These are phyloP conservation scores for Tetranychus truncatus DNA, from an alignment of 2,888 invertebrate species.

Conservation along the genomic window DNA sequence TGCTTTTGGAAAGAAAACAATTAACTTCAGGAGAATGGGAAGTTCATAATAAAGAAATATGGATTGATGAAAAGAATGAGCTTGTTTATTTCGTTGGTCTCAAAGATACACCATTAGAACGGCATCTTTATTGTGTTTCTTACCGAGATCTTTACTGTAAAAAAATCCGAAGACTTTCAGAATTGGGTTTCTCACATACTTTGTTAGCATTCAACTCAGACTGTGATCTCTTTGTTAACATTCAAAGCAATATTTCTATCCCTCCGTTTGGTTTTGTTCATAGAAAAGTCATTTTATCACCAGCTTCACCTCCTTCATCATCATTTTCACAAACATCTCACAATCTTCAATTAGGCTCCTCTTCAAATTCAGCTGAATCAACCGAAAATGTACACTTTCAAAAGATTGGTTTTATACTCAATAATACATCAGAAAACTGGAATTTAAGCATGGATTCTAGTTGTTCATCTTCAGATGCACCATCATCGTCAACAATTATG, in stretches of 20 bases:
- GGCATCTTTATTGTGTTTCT: constrained; percentile 57
- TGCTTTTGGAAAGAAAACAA: constrained; percentile 19
- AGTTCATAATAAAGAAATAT: constrained; percentile 40
- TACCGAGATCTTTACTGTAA: constrained; percentile 1
- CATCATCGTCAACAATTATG: background rate
- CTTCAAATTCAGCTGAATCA: background rate
- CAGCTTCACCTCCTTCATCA: background rate
- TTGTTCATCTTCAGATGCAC: background rate
- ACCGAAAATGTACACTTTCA: background rate
- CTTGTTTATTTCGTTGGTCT: constrained; percentile 78
- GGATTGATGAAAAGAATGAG: constrained; percentile 60
- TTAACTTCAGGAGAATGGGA: constrained; percentile 36
- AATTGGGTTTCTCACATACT: constrained; percentile 17
- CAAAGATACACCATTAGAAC: constrained; percentile 73
- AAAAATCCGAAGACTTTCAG: constrained; percentile 16
- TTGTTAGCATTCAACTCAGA: constrained; percentile 16
- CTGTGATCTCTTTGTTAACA: constrained; percentile 24
- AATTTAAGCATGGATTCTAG: background rate
- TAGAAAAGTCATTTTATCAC: background rate
- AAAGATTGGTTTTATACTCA: constrained; percentile 9
- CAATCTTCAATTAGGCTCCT: background rate
- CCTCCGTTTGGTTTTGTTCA: constrained; percentile 25
- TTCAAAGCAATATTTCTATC: constrained; percentile 25
- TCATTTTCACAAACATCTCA: background rate
- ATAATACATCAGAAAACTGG: background rate